phyloP scores from a whole-genome alignment of 2,113 vertebrate genomes.

The Axis porcinus region DNA sequence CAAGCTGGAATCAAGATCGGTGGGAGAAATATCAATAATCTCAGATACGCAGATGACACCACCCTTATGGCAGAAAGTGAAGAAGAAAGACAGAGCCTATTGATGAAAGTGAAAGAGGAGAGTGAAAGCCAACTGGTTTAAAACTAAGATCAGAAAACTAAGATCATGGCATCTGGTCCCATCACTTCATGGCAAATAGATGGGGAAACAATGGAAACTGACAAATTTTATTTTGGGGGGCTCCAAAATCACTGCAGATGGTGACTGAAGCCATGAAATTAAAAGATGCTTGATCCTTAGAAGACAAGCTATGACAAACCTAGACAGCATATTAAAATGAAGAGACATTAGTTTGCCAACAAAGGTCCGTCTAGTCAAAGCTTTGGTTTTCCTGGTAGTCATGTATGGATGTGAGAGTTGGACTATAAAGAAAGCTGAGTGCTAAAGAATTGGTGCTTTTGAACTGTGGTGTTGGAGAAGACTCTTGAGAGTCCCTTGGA shows the following conservation, averaged over 20 bases:
- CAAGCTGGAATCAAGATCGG: background rate
- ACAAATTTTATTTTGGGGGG: background rate
- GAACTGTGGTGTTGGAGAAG: background rate
- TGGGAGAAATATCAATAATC: background rate
- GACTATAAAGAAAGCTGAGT: background rate
- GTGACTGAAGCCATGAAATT: background rate
- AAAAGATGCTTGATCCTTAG: background rate
- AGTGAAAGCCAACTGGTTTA: background rate
- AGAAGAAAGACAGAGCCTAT: background rate
- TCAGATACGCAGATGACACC: background rate
- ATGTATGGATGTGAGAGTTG: background rate
- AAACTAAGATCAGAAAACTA: background rate
- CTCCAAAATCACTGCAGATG: background rate
- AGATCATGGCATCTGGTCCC: background rate
- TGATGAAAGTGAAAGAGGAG: background rate
- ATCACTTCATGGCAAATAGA: background rate
- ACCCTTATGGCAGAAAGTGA: fast-evolving
- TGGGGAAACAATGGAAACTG: background rate
- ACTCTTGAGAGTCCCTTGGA: background rate
- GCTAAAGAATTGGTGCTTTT: background rate
- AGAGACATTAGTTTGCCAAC: background rate
- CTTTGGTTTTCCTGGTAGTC: background rate
- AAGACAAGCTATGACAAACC: background rate
- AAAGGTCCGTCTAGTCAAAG: background rate
- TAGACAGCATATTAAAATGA: background rate